These are phyloP conservation scores for Gonocerus acuteangulatus DNA, from an alignment of 2,888 invertebrate genomes.

Conservation along the genomic window DNA sequence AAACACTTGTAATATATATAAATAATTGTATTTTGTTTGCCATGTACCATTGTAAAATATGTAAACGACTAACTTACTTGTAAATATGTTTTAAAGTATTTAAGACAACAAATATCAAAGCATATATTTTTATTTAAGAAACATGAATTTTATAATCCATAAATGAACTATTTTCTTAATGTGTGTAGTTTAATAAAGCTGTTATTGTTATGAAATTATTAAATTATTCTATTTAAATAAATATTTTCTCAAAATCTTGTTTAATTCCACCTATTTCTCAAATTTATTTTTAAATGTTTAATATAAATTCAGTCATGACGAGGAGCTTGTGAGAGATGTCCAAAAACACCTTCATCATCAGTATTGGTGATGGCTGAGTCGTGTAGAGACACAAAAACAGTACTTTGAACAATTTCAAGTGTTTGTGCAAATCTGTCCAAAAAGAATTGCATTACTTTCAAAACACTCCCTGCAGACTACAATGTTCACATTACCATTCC, in stretches of 20 bases:
- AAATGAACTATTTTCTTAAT: conserved; percentile 16
- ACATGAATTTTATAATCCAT: not conserved
- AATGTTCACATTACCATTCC: no score
- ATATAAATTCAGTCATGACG: no score
- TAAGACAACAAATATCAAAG: not conserved
- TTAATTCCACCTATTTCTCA: not conserved
- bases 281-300: not conserved
- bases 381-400: no score
- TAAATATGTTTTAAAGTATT: conserved; percentile 19
- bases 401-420: no score
- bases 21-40: conserved; percentile 25
- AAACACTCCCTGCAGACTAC: no score
- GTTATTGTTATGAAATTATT: conserved; percentile 15
- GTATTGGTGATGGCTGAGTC: no score
- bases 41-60: conserved; percentile 32
- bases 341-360: no score
- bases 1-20: conserved; percentile 7
- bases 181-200: not conserved
- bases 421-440: no score
- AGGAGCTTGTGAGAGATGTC: no score
- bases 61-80: conserved; percentile 16
- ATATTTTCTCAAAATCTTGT: conserved; percentile 1
- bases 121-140: not conserved
- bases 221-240: conserved; percentile 20
- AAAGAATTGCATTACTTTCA: no score